These are phyloP conservation scores for Thereuonema tuberculata DNA, from an alignment of 1,140 invertebrate species.

Conservation along the genomic window DNA sequence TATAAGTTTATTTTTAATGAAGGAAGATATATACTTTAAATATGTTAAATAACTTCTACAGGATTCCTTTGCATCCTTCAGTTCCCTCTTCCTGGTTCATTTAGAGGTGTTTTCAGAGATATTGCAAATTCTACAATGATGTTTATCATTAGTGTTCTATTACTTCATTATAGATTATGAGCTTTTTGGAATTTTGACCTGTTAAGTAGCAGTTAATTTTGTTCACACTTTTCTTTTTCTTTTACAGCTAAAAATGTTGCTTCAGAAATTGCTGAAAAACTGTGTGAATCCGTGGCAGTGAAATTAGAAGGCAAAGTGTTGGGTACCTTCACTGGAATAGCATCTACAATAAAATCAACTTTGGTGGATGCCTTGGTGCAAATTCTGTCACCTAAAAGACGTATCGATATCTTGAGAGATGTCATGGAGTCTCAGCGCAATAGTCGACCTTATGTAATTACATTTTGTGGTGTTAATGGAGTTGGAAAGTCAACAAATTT, in stretches of 20 bases:
- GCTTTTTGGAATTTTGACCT: no score
- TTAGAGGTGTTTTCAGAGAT: no score
- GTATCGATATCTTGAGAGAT: slow-evolving; percentile 94
- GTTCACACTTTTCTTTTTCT: neutral
- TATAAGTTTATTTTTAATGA: no score
- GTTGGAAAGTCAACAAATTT: slow-evolving; percentile 99
- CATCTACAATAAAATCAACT: slow-evolving; percentile 63
- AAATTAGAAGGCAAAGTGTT: slow-evolving; percentile 88
- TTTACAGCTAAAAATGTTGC: slow-evolving; percentile 84
- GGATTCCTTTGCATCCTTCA: no score
- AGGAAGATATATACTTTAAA: no score
- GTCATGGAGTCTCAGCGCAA: slow-evolving; percentile 74
- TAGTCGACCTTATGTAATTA: slow-evolving; percentile 80
- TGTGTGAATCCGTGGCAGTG: slow-evolving; percentile 85
- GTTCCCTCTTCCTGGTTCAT: no score
- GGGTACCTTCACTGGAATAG: slow-evolving; percentile 84
- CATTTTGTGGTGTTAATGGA: slow-evolving; percentile 99
- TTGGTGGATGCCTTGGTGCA: slow-evolving; percentile 71
- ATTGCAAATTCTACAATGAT: no score
- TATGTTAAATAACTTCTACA: no score
- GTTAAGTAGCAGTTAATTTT: no score
- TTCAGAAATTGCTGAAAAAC: slow-evolving; percentile 79
- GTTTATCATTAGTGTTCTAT: no score
- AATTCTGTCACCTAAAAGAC: slow-evolving; percentile 83
- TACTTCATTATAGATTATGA: no score